phyloP scores from a whole-genome alignment of 2,888 invertebrate species.

The Podabrus alpinus region DNA sequence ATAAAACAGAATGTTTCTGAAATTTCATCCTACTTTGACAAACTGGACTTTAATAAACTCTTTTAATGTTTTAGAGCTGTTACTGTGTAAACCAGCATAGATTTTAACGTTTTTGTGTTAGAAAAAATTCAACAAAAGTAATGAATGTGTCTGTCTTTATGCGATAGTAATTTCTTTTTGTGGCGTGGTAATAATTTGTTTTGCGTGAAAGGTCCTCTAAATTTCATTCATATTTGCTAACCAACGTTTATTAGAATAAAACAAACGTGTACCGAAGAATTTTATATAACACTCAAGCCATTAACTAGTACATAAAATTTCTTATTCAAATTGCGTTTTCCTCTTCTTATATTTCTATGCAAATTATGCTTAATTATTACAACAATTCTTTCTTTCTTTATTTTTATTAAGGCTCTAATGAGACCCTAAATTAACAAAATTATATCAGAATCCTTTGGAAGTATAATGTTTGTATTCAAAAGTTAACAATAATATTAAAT shows the following conservation, averaged over 20 bases:
- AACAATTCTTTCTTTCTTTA: not conserved
- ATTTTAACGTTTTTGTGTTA: not conserved
- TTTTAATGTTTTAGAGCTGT: not conserved
- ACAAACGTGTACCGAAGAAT: not conserved
- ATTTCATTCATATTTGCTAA: not conserved
- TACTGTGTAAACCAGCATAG: not conserved
- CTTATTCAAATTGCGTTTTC: not conserved
- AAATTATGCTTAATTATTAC: not conserved
- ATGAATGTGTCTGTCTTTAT: not conserved
- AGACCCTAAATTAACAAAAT: too few relatives aligned
- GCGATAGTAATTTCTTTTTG: not conserved
- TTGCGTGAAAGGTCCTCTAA: not conserved
- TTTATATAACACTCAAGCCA: not conserved
- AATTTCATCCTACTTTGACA: not conserved
- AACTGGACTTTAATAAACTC: not conserved
- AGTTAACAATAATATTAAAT: too few relatives aligned
- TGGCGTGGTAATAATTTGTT: not conserved
- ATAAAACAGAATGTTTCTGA: not conserved
- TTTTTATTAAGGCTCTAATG: not conserved
- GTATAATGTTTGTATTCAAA: too few relatives aligned
- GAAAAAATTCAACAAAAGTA: not conserved
- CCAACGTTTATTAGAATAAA: not conserved
- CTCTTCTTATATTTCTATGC: not conserved
- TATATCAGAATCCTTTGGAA: too few relatives aligned
- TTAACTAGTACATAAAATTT: not conserved